Conservation (phyloP, 2,797 vertebrate species). For the Meda fulgida region DNA sequence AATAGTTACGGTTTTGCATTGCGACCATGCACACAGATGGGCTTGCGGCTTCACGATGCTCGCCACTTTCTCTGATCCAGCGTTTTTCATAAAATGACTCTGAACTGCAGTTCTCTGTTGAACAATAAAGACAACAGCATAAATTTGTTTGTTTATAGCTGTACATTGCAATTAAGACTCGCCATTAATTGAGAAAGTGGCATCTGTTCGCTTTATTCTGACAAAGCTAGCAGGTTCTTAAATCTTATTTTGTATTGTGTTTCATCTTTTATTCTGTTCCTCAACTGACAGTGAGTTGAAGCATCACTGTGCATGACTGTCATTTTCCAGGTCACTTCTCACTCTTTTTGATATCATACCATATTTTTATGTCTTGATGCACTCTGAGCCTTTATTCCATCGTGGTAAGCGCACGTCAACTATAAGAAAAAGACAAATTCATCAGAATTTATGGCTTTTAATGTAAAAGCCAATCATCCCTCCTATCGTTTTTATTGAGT, state of each 20-base stretch:
- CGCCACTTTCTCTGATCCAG: constrained; percentile 64
- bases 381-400: constrained; percentile 53
- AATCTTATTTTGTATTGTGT: constrained; percentile 4
- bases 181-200: constrained; percentile 66
- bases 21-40: constrained; percentile 71
- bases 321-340: constrained; percentile 41
- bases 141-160: constrained; percentile 67
- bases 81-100: constrained; percentile 68
- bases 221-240: constrained; percentile 28
- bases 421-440: constrained; percentile 77
- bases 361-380: constrained; percentile 49
- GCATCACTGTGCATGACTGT: constrained; percentile 29
- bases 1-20: constrained; percentile 70
- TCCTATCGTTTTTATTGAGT: constrained; percentile 86
- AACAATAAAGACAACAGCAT: constrained; percentile 65
- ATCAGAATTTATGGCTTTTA: constrained; percentile 91
- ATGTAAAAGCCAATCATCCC: constrained; percentile 80
- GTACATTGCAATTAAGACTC: constrained; percentile 62
- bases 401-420: constrained; percentile 57
- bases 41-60: constrained; percentile 64
- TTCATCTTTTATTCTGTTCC: constrained; percentile 22
- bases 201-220: constrained; percentile 71
- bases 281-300: constrained; percentile 23
- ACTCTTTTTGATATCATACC: constrained; percentile 38
- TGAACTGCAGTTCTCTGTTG: constrained; percentile 62